These are phyloP conservation scores for Falco naumanni DNA, from an alignment of 2,797 vertebrate species.

Conservation along the genomic window DNA sequence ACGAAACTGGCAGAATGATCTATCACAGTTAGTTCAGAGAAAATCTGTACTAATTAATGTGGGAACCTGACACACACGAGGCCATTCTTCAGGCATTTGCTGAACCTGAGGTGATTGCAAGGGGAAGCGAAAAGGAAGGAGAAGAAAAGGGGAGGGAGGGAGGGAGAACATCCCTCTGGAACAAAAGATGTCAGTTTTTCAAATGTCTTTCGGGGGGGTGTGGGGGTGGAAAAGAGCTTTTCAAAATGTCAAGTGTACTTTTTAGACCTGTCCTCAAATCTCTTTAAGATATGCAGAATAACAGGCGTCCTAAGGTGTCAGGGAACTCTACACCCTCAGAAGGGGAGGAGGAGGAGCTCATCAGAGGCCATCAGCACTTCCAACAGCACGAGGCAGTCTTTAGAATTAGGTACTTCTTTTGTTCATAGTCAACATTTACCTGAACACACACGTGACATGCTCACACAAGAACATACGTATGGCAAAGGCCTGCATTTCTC, in stretches of 20 bases:
- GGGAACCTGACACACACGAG: conserved; percentile 42
- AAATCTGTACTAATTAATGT: conserved; percentile 66
- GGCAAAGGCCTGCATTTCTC: not conserved
- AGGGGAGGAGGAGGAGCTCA: not conserved
- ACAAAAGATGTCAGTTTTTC: conserved; percentile 45
- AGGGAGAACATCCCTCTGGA: conserved; percentile 8
- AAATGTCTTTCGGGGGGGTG: not conserved
- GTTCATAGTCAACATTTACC: not conserved
- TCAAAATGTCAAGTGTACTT: conserved; percentile 14
- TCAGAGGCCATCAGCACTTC: not conserved
- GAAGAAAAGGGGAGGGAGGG: conserved; percentile 37
- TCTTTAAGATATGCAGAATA: conserved; percentile 21
- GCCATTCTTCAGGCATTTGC: conserved; percentile 37
- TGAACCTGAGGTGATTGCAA: conserved; percentile 42
- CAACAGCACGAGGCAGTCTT: not conserved
- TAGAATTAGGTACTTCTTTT: not conserved
- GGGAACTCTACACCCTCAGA: not conserved
- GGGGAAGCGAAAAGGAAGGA: conserved; percentile 30
- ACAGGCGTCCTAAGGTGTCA: conserved; percentile 1
- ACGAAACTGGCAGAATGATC: conserved; percentile 43
- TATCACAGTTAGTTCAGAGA: conserved; percentile 30
- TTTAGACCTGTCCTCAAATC: conserved; percentile 30
- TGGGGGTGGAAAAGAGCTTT: conserved; percentile 14
- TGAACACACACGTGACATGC: not conserved
- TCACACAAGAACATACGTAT: not conserved